These are phyloP conservation scores for Chymomyza caudatula DNA, from an alignment of 2,888 invertebrate species.

Conservation along the genomic window DNA sequence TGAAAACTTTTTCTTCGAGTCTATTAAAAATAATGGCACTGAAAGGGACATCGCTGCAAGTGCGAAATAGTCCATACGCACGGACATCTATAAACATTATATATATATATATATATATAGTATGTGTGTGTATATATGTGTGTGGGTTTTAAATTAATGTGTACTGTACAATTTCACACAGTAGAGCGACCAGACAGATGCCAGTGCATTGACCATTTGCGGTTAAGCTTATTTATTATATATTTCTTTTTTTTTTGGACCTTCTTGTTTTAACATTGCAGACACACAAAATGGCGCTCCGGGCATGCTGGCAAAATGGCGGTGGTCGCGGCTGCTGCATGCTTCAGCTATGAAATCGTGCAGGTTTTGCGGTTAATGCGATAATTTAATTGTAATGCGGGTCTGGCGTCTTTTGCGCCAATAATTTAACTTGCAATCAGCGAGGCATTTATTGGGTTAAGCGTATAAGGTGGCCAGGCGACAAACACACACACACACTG, in stretches of 20 bases:
- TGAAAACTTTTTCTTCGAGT: constrained; percentile 66
- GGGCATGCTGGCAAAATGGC: constrained; percentile 28
- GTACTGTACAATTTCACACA: constrained; percentile 49
- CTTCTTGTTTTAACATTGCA: background rate
- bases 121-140: constrained; percentile 27
- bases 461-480: constrained; percentile 8
- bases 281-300: constrained; percentile 8
- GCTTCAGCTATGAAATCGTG: constrained; percentile 13
- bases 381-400: constrained; percentile 73
- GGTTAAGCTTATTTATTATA: constrained; percentile 18
- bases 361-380: constrained; percentile 67
- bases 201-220: constrained; percentile 47
- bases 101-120: no score
- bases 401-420: constrained; percentile 52
- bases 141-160: constrained; percentile 14
- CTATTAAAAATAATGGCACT: constrained; percentile 70
- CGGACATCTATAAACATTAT: no score
- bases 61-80: constrained; percentile 21
- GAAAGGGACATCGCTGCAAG: constrained; percentile 40
- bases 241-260: background rate
- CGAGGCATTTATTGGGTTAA: constrained; percentile 63
- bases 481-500: background rate
- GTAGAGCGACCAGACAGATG: constrained; percentile 14
- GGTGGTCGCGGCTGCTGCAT: background rate
- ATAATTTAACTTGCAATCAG: constrained; percentile 71